Percentiles rank a stretch among this genome's conserved stretches.
Evolutionary conservation across 2,888 invertebrate genomes (phyloP).

Genomic region (Napeogenes sylphis): DNA sequence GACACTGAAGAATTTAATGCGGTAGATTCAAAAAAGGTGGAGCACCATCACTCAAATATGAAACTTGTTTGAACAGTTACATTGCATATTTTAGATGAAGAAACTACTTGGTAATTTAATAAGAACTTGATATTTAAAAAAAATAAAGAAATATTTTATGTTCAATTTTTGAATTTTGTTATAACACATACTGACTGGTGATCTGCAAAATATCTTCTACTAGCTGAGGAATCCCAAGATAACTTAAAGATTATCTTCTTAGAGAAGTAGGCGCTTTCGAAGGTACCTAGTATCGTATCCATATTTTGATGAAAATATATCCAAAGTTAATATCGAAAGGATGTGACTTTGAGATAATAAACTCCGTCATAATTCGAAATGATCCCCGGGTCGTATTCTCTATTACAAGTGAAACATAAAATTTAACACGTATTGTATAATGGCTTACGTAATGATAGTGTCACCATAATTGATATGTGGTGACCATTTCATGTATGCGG

Average conservation of each 20-base stretch:
- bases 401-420: conserved; percentile 56
- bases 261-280: no score
- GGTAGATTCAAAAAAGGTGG: conserved; percentile 67
- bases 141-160: no score
- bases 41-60: conserved; percentile 52
- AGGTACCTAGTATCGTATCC: no score
- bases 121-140: no score
- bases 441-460: conserved; percentile 59
- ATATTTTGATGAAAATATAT: no score
- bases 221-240: no score
- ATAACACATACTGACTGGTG: no score
- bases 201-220: no score
- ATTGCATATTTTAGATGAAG: neutral
- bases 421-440: conserved; percentile 41
- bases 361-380: conserved; percentile 17
- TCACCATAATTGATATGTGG: conserved; percentile 73
- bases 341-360: neutral
- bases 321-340: no score
- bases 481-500: conserved; percentile 64
- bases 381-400: conserved; percentile 23
- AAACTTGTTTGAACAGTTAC: conserved; percentile 17
- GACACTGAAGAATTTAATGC: conserved; percentile 50
- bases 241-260: no score
- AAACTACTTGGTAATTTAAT: no score
- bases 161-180: no score